Percentiles rank a stretch among this genome's conserved stretches.
These are phyloP conservation scores for Macquaria ambigua DNA, from an alignment of 2,113 vertebrate species.

Conservation along the genomic window DNA sequence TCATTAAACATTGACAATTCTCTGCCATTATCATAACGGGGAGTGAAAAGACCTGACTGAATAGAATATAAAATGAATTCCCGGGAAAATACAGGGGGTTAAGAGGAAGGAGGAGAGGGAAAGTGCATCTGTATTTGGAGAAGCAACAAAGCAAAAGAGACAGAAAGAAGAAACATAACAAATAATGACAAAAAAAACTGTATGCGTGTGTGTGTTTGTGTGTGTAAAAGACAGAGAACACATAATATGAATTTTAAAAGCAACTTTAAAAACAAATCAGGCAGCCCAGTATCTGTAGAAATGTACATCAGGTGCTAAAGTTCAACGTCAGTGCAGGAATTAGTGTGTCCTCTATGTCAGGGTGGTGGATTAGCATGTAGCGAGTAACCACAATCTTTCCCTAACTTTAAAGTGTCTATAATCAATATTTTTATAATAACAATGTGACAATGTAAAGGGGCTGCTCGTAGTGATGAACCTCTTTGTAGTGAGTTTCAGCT, in stretches of 20 bases:
- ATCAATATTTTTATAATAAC: background rate
- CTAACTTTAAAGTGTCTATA: background rate
- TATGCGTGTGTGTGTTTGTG: slow-evolving; percentile 1
- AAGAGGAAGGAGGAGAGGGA: slow-evolving; percentile 26
- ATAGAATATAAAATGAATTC: slow-evolving; percentile 65
- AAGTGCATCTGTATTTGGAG: slow-evolving; percentile 42
- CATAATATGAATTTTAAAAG: slow-evolving; percentile 36
- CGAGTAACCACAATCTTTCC: background rate
- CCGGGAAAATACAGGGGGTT: slow-evolving; percentile 19
- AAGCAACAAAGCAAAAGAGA: slow-evolving; percentile 27
- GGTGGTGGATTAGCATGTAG: background rate
- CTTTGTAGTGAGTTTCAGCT: background rate
- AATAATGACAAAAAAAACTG: slow-evolving; percentile 9
- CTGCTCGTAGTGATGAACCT: too few relatives aligned
- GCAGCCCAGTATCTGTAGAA: background rate
- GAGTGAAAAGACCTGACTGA: slow-evolving; percentile 60
- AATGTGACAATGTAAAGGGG: background rate
- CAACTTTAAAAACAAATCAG: slow-evolving; percentile 5
- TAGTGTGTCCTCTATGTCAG: background rate
- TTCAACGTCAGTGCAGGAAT: background rate
- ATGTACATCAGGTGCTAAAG: background rate
- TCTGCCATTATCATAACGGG: slow-evolving; percentile 68
- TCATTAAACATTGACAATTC: slow-evolving; percentile 79
- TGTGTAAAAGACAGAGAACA: background rate
- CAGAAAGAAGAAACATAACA: slow-evolving; percentile 26